These are phyloP conservation scores for Ptilorrhoa leucosticta DNA, from an alignment of 2,113 vertebrate species.

Conservation along the genomic window DNA sequence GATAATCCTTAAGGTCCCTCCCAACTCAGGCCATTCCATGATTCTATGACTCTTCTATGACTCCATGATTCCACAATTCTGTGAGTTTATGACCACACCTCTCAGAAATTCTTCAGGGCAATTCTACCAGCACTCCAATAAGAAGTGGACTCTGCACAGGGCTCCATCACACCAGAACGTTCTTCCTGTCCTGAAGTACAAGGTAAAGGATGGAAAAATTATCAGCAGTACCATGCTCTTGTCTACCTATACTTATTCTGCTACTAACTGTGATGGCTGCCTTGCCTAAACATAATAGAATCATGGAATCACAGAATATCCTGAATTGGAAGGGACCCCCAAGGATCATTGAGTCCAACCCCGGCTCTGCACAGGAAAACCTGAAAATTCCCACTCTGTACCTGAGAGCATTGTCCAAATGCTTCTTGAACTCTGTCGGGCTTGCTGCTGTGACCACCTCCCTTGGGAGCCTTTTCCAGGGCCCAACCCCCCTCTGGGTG, in stretches of 20 bases:
- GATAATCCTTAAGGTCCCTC: not conserved
- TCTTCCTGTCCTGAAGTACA: not conserved
- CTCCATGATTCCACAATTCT: not conserved
- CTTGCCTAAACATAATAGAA: not conserved
- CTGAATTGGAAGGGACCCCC: not conserved
- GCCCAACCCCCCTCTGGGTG: not conserved
- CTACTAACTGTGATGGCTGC: not conserved
- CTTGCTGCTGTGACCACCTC: not conserved
- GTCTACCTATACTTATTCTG: not conserved
- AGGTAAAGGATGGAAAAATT: not conserved
- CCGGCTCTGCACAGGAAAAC: not conserved
- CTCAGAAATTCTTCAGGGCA: not conserved
- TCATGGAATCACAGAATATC: not conserved
- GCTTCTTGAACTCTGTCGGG: not conserved
- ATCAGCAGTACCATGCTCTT: not conserved
- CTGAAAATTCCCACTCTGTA: not conserved
- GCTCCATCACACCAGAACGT: not conserved
- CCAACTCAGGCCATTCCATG: not conserved
- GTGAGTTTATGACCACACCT: accelerated
- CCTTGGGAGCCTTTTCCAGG: not conserved
- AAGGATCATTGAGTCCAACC: accelerated
- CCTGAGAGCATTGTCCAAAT: too few species aligned
- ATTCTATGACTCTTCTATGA: not conserved
- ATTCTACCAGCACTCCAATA: not conserved
- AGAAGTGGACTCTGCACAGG: accelerated